These are phyloP conservation scores for Nyctalus aviator DNA, from an alignment of 2,797 vertebrate species.

Conservation along the genomic window DNA sequence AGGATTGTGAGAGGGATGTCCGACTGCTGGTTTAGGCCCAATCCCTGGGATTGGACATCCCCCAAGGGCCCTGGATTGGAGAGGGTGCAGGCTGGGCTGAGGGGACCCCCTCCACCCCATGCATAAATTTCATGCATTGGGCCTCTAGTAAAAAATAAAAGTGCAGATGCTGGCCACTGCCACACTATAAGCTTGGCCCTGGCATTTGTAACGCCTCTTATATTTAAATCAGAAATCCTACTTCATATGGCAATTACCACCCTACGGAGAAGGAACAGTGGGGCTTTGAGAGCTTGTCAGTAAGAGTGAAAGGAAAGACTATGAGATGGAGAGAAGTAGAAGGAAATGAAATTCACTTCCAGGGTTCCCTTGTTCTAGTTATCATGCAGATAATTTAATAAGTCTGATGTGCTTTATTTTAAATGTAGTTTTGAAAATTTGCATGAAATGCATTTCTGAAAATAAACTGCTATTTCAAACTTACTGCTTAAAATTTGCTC, in stretches of 20 bases:
- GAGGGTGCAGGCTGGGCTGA: too few relatives aligned
- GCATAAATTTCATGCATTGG: too few relatives aligned
- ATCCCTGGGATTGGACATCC: too few relatives aligned
- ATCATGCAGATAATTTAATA: slow-evolving; percentile 60
- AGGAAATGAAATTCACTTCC: slow-evolving; percentile 32
- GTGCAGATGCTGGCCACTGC: not conserved
- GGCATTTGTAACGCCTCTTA: not conserved
- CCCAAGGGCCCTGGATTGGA: too few relatives aligned
- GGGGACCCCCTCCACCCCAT: too few relatives aligned
- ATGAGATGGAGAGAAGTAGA: not conserved
- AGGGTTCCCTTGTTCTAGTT: slow-evolving; percentile 50
- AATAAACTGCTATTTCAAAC: slow-evolving; percentile 66
- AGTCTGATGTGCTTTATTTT: slow-evolving; percentile 34
- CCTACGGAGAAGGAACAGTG: not conserved
- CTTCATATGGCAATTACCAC: not conserved
- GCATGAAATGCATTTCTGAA: slow-evolving; percentile 42
- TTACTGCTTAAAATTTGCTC: slow-evolving; percentile 55
- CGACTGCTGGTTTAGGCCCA: too few relatives aligned
- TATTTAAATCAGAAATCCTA: not conserved
- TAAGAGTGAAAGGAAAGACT: slow-evolving; percentile 14
- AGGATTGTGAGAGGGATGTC: too few relatives aligned
- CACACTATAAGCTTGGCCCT: not conserved
- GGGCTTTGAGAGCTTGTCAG: slow-evolving; percentile 2
- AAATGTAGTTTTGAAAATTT: slow-evolving; percentile 67
- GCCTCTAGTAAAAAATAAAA: not conserved